Evolutionary conservation across 2,888 invertebrate genomes (phyloP).

Genomic region (Lasioglossum leucozonium): DNA sequence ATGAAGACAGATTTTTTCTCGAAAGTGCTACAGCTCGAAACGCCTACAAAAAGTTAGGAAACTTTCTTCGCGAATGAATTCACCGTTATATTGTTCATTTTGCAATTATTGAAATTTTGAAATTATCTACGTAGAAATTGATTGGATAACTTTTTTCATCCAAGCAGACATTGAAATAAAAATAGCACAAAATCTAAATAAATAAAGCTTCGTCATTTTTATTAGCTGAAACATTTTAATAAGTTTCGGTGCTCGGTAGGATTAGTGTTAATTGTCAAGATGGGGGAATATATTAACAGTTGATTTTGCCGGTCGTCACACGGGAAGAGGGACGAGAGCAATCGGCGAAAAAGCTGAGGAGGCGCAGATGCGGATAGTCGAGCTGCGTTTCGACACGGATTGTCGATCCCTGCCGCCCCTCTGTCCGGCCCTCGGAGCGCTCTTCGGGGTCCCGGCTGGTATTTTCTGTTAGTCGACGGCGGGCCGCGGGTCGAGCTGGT

Average conservation of each 20-base stretch:
- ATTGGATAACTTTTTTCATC: too few relatives aligned
- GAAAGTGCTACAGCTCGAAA: background rate
- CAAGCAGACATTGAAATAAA: too few relatives aligned
- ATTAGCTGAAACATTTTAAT: too few relatives aligned
- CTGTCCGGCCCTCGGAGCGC: slow-evolving; percentile 68
- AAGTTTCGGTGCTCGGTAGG: too few relatives aligned
- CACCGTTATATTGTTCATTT: too few relatives aligned
- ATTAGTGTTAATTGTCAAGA: background rate
- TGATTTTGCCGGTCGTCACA: slow-evolving; percentile 1
- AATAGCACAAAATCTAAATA: too few relatives aligned
- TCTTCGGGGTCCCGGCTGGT: slow-evolving; percentile 74
- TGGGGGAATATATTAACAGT: background rate
- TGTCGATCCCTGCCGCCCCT: slow-evolving; percentile 72
- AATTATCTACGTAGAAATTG: too few relatives aligned
- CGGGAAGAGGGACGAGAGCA: background rate
- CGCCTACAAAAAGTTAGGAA: background rate
- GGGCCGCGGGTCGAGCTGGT: slow-evolving; percentile 80
- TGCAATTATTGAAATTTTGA: too few relatives aligned
- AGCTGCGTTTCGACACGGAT: slow-evolving; percentile 71
- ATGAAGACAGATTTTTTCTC: background rate
- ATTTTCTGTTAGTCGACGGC: slow-evolving; percentile 82
- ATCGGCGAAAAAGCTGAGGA: slow-evolving; percentile 20
- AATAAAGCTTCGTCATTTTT: too few relatives aligned
- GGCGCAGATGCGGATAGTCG: slow-evolving; percentile 59
- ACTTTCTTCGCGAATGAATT: background rate